Conservation (phyloP, 2,113 vertebrate genomes). For the Maccullochella peelii region DNA sequence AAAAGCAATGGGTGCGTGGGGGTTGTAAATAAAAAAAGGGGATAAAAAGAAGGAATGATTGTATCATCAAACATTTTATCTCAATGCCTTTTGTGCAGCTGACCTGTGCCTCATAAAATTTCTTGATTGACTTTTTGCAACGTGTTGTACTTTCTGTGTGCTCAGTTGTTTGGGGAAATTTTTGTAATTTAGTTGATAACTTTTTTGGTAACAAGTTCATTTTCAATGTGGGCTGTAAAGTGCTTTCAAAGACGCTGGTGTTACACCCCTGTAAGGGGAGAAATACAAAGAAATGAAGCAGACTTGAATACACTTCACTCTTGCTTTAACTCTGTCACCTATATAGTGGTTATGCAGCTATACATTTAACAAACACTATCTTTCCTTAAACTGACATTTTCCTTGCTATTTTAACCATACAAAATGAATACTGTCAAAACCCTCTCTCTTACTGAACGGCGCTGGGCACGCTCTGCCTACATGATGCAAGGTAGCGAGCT, state of each 20-base stretch:
- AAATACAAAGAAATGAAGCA: too few relatives aligned
- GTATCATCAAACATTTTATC: constrained; percentile 61
- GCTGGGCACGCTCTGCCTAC: too few relatives aligned
- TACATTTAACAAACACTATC: too few relatives aligned
- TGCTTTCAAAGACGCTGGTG: not conserved
- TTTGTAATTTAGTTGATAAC: not conserved
- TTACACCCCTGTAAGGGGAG: too few relatives aligned
- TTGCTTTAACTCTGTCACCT: too few relatives aligned
- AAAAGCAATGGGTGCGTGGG: constrained; percentile 45
- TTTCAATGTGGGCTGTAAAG: not conserved
- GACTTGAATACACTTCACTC: too few relatives aligned
- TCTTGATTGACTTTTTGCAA: constrained; percentile 35
- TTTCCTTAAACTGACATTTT: too few relatives aligned
- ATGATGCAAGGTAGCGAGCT: too few relatives aligned
- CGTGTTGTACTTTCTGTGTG: not conserved
- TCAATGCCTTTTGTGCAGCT: constrained; percentile 37
- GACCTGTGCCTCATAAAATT: constrained; percentile 28
- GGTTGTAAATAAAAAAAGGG: constrained; percentile 37
- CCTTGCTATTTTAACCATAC: too few relatives aligned
- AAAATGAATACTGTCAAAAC: too few relatives aligned
- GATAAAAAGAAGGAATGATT: constrained; percentile 4
- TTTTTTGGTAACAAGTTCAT: not conserved
- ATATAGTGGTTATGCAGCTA: too few relatives aligned
- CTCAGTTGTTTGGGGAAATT: not conserved
- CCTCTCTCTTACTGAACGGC: too few relatives aligned